A percentile compares a stretch with the other conserved stretches of the same genome.
phyloP scores from a whole-genome alignment of 2,888 invertebrate species.

The Podabrus alpinus region DNA sequence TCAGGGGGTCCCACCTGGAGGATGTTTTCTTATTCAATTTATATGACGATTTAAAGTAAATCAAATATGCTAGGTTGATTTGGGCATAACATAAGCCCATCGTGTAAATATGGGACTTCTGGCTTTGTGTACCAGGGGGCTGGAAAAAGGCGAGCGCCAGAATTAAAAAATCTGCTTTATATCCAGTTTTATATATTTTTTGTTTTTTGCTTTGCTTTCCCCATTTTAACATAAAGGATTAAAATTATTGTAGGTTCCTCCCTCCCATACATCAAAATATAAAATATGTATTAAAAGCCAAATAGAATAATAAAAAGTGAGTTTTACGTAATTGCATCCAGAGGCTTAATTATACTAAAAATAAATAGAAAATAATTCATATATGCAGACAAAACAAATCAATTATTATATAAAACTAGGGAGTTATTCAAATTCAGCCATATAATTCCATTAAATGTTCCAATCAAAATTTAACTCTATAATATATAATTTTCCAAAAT shows the following conservation, averaged over 20 bases:
- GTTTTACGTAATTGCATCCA: not conserved
- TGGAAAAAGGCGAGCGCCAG: no score
- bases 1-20: not conserved
- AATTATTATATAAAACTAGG: not conserved
- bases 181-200: no score
- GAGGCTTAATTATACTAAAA: not conserved
- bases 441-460: constrained; percentile 17
- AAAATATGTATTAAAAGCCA: not conserved
- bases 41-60: not conserved
- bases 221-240: no score
- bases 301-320: not conserved
- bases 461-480: constrained; percentile 11
- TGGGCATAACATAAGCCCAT: not conserved
- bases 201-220: no score
- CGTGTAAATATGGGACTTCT: no score
- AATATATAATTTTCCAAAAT: constrained; percentile 20
- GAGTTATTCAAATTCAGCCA: constrained; percentile 16
- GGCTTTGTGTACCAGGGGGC: no score
- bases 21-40: no score
- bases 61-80: not conserved
- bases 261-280: no score
- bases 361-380: not conserved
- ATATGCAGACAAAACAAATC: not conserved
- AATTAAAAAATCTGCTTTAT: no score
- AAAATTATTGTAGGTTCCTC: no score